phyloP scores from a whole-genome alignment of 1,140 invertebrate genomes.

The Drosophila burlai region DNA sequence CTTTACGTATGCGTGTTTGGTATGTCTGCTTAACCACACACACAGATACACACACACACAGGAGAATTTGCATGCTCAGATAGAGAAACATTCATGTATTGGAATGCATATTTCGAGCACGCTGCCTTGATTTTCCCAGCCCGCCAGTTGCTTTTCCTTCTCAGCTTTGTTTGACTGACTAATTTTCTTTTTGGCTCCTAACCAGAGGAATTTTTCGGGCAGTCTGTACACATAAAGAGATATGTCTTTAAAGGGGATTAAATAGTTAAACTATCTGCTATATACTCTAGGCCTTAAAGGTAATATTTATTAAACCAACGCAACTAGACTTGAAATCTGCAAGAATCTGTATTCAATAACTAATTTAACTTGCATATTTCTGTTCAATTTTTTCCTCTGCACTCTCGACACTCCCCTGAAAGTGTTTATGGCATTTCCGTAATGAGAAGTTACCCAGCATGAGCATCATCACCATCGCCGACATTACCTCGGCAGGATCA shows the following conservation, averaged over 20 bases:
- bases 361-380: neutral
- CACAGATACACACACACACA: conserved; percentile 26
- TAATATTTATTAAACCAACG: neutral
- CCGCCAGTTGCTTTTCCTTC: conserved; percentile 16
- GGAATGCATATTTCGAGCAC: conserved; percentile 42
- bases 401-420: conserved; percentile 28
- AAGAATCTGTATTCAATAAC: neutral
- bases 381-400: neutral
- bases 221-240: conserved; percentile 1
- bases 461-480: conserved; percentile 50
- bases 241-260: neutral
- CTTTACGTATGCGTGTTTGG: conserved; percentile 37
- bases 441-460: conserved; percentile 61
- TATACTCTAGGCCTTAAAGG: neutral
- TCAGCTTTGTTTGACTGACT: neutral
- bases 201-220: conserved; percentile 5
- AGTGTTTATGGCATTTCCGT: conserved; percentile 44
- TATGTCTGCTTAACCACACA: conserved; percentile 51
- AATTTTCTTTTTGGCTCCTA: conserved; percentile 12
- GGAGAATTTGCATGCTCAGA: conserved; percentile 18
- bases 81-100: conserved; percentile 13
- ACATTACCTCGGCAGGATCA: conserved; percentile 53
- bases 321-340: neutral
- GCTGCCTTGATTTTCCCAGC: conserved; percentile 54
- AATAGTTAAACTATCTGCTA: neutral